Conservation (phyloP, 2,888 invertebrate genomes). For the Nephrotoma appendiculata region DNA sequence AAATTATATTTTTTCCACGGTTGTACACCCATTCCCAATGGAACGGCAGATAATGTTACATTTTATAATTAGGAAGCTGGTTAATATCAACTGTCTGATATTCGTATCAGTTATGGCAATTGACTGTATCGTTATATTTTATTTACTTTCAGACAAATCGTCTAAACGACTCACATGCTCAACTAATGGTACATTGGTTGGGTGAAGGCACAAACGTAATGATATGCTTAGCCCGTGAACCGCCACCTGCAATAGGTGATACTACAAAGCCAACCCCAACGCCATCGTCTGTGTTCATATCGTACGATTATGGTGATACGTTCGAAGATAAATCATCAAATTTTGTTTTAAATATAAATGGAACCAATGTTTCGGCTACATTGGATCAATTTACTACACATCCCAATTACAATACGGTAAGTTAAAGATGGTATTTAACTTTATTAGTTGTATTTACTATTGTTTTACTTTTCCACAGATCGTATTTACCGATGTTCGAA, state of each 20-base stretch:
- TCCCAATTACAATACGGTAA: conserved; percentile 65
- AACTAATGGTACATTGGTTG: conserved; percentile 86
- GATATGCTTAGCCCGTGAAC: conserved; percentile 70
- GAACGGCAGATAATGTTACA: too few relatives aligned
- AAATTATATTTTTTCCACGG: too few relatives aligned
- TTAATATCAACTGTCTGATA: too few relatives aligned
- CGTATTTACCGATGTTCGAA: conserved; percentile 66
- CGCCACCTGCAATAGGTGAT: conserved; percentile 31
- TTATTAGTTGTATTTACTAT: not conserved
- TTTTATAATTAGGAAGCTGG: too few relatives aligned
- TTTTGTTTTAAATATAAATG: conserved; percentile 41
- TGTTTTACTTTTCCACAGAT: conserved; percentile 43
- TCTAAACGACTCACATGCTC: conserved; percentile 75
- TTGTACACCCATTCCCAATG: too few relatives aligned
- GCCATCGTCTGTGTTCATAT: conserved; percentile 55
- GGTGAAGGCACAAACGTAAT: conserved; percentile 77
- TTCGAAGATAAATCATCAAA: conserved; percentile 59
- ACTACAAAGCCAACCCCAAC: conserved; percentile 48
- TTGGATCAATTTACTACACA: conserved; percentile 77
- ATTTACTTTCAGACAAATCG: conserved; percentile 46
- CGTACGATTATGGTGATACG: conserved; percentile 71
- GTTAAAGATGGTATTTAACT: conserved; percentile 25
- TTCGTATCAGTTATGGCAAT: too few relatives aligned
- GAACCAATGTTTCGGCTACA: conserved; percentile 44
- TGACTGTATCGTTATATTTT: not conserved